These are phyloP conservation scores for Sarcophaga peregrina DNA, from an alignment of 1,140 invertebrate genomes.

Conservation along the genomic window DNA sequence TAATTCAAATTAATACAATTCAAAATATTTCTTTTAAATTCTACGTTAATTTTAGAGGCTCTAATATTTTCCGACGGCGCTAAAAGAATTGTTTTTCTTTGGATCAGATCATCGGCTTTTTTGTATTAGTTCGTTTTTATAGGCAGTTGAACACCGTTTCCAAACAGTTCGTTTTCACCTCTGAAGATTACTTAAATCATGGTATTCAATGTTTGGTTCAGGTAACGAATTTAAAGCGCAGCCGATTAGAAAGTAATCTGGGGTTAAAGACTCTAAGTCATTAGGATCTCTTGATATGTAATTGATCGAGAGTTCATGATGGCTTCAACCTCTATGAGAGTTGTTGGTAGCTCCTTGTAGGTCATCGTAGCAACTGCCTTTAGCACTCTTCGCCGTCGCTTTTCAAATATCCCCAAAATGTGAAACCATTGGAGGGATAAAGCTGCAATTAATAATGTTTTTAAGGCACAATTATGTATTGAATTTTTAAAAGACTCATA, in stretches of 20 bases:
- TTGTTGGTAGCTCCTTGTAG: neutral
- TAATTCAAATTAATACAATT: too few species aligned
- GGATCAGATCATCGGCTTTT: neutral
- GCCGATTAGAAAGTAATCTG: neutral
- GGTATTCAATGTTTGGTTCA: too few species aligned
- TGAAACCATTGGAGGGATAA: neutral
- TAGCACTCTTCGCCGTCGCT: neutral
- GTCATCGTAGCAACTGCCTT: neutral
- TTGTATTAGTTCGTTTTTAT: neutral
- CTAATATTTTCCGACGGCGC: too few species aligned
- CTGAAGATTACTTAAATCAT: too few species aligned
- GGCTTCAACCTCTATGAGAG: constrained; percentile 3
- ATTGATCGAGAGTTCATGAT: neutral
- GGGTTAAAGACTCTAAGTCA: neutral
- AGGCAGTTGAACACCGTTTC: neutral
- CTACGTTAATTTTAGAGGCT: too few species aligned
- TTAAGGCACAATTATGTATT: neutral
- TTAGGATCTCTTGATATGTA: neutral
- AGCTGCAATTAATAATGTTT: neutral
- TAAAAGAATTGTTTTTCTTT: neutral
- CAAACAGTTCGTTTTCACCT: neutral
- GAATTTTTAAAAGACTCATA: neutral
- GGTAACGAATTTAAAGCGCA: neutral
- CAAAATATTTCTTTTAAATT: too few species aligned
- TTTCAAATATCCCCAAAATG: neutral